phyloP scores from a whole-genome alignment of 2,888 invertebrate species.

The Nemotelus pantherinus region DNA sequence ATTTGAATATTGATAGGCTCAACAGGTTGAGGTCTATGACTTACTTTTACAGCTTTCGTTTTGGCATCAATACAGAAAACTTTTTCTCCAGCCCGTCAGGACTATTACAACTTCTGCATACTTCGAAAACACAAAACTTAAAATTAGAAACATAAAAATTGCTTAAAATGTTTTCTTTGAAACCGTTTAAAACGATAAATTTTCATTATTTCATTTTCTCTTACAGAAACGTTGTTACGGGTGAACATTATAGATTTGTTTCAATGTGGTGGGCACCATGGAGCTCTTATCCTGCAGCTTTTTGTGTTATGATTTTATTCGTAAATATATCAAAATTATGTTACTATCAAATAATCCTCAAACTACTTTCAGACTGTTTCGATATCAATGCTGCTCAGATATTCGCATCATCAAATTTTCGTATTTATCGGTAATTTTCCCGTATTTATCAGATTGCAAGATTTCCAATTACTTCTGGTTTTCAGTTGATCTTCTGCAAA shows the following conservation, averaged over 20 bases:
- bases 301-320: constrained; percentile 97
- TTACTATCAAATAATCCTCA: constrained; percentile 5
- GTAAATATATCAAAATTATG: constrained; percentile 74
- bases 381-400: constrained; percentile 96
- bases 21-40: no score
- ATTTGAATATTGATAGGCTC: no score
- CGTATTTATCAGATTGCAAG: neutral
- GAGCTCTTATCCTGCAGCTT: constrained; percentile 93
- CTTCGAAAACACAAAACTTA: no score
- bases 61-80: no score
- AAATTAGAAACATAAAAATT: no score
- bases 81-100: no score
- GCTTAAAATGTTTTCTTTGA: neutral
- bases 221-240: constrained; percentile 92
- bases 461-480: constrained; percentile 55
- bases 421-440: constrained; percentile 92
- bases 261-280: constrained; percentile 97
- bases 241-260: constrained; percentile 98
- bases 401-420: constrained; percentile 99
- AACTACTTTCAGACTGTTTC: constrained; percentile 90
- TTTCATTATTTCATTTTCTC: constrained; percentile 10
- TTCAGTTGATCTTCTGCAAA: constrained; percentile 96
- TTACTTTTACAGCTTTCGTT: no score
- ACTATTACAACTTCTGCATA: no score
- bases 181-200: neutral